phyloP scores from a whole-genome alignment of 2,888 invertebrate genomes.

The Amphiduros pacificus region DNA sequence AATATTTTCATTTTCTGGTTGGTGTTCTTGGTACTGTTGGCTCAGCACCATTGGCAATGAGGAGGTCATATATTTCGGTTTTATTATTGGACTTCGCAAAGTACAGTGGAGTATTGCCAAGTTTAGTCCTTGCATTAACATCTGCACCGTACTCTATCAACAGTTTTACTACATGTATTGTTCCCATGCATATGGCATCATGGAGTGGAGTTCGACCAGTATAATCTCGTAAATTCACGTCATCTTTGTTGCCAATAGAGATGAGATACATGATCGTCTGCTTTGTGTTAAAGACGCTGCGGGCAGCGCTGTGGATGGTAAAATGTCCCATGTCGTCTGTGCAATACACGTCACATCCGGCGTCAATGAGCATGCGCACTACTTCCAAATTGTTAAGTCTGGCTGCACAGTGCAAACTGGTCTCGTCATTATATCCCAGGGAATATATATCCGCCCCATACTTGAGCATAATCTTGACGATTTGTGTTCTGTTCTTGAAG shows the following conservation, averaged over 20 bases:
- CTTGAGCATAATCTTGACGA: background rate
- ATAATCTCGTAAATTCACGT: conserved; percentile 10
- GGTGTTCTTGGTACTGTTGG: no score
- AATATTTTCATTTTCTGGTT: no score
- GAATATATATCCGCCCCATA: conserved; percentile 1
- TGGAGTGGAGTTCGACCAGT: conserved; percentile 13
- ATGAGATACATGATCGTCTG: conserved; percentile 2
- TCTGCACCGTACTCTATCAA: conserved; percentile 17
- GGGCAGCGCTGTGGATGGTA: conserved; percentile 7
- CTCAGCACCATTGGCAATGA: no score
- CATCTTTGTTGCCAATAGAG: background rate
- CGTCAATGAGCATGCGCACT: conserved; percentile 1
- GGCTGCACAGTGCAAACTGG: background rate
- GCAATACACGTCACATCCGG: conserved; percentile 7
- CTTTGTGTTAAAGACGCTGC: conserved; percentile 6
- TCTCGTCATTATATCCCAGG: background rate
- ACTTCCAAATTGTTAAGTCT: background rate
- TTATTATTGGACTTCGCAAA: no score
- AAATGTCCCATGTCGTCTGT: conserved; percentile 16
- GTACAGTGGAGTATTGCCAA: conserved; percentile 11
- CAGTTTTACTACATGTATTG: background rate
- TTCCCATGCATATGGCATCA: background rate
- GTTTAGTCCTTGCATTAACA: conserved; percentile 5
- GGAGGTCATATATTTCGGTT: no score
- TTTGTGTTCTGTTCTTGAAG: background rate